Evolutionary conservation across 2,888 invertebrate species (phyloP).

Genomic region (Phengaris arion): DNA sequence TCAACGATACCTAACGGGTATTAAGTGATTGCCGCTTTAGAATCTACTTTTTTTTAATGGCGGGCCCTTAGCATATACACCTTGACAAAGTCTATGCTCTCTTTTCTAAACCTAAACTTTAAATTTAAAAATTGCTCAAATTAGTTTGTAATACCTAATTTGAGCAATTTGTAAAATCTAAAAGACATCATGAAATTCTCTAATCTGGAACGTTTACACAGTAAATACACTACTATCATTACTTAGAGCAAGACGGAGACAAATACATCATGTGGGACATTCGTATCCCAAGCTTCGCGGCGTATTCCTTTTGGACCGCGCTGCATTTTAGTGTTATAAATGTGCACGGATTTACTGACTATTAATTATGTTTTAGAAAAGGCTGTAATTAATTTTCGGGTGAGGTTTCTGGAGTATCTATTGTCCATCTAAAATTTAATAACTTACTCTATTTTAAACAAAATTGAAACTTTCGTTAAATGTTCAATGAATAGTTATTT

Average conservation of each 20-base stretch:
- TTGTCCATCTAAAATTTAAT: not conserved
- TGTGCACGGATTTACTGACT: not conserved
- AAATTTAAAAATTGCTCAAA: no score
- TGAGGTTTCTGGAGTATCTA: not conserved
- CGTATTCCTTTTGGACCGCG: not conserved
- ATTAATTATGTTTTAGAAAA: conserved; percentile 8
- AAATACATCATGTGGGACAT: conserved; percentile 9
- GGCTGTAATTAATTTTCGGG: not conserved
- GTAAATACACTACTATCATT: not conserved
- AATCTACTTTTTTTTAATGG: no score
- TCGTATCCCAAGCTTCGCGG: not conserved
- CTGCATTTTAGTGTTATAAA: conserved; percentile 6
- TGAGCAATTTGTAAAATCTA: not conserved
- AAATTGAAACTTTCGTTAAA: not conserved
- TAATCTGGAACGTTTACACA: not conserved
- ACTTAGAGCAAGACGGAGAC: not conserved
- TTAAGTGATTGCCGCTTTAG: no score
- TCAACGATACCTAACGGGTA: no score
- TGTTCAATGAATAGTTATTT: no score
- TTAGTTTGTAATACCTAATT: not conserved
- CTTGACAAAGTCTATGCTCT: no score
- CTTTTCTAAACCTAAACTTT: no score
- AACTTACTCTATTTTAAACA: not conserved
- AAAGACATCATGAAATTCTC: not conserved
- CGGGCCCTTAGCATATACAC: no score